These are phyloP conservation scores for human DNA, from an alignment of 2,113 vertebrate genomes.

Conservation along the genomic window DNA sequence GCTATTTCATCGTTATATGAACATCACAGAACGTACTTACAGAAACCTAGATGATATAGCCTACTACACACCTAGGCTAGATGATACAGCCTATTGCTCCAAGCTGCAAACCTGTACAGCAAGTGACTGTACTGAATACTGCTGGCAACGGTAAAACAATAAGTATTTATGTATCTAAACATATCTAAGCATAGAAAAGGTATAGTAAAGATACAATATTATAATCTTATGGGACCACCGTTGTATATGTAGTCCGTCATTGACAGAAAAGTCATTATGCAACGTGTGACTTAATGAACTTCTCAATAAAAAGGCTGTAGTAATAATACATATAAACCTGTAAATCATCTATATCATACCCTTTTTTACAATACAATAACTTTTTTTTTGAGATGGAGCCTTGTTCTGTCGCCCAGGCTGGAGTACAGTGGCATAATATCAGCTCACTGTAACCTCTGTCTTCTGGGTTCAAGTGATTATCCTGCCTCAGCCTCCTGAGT, in stretches of 20 bases:
- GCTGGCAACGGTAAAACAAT: neutral
- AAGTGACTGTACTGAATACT: neutral
- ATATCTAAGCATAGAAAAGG: neutral
- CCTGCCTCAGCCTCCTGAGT: too few relatives aligned
- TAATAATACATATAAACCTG: neutral
- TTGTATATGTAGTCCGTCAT: neutral
- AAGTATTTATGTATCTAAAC: neutral
- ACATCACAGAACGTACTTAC: neutral
- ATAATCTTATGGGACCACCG: neutral
- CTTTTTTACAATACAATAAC: neutral
- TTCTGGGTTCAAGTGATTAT: too few relatives aligned
- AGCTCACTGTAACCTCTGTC: too few relatives aligned
- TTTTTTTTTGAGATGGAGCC: too few relatives aligned
- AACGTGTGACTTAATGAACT: neutral
- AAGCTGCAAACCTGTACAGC: neutral
- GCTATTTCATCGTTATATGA: neutral
- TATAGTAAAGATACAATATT: neutral
- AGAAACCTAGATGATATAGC: neutral
- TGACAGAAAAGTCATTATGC: neutral
- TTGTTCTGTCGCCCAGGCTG: too few relatives aligned
- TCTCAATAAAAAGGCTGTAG: neutral
- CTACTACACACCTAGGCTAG: neutral
- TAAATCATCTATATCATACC: neutral
- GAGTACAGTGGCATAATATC: too few relatives aligned
- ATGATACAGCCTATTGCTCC: neutral